Base-by-base conservation (phyloP, 2,888 invertebrate genomes). In the Acronicta aceris region DNA sequence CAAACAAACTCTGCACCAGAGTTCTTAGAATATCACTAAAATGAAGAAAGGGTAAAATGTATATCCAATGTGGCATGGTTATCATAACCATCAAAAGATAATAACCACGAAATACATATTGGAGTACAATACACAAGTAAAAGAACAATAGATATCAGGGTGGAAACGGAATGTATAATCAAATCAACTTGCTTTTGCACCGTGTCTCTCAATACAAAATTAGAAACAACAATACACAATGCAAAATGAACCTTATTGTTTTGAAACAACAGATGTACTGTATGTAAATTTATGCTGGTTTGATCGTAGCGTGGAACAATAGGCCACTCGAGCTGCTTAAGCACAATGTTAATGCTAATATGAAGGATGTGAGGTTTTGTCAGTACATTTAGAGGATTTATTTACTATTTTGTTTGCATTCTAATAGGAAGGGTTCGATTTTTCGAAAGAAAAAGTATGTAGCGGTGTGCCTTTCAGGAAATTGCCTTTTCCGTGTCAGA, bases 281-380 rank as follows among this genome's bases (percentile, higher is more conserved):
- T 40, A 13, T 21, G 73, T 30, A 63, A 63, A 60, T 36, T 12
- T 56, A 58, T 63, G 16, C 52, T 81, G 61, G 81, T 74, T 60
- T 71, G 63, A 76, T 74, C 79, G 76, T 76, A 79, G 75, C 73
- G 79, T 77, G 65, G 81, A 88, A 90, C 90, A 89, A 91, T 89
- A 85, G 86, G 78, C 83, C 82, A 84, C 86, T 85, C 72, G 76
- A 81, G 85, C 74, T 81, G 79, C 77, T 81, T 76, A 82, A 85
- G 83, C 82, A 85, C 84, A 83, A 84, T 87, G 86, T 86, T 88
- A 85, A 88, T 88, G 87, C 86, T 87, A 89, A 90, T 89, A 84
- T 83, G 84, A 85, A 83, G 81, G 86, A 85, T 78, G 77, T 76
- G 78, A 71, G 81, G 76, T 75, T 81, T 81, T 79, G 78, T 78